These are phyloP conservation scores for Thymelicus lineola DNA, from an alignment of 2,888 invertebrate species.

Conservation along the genomic window DNA sequence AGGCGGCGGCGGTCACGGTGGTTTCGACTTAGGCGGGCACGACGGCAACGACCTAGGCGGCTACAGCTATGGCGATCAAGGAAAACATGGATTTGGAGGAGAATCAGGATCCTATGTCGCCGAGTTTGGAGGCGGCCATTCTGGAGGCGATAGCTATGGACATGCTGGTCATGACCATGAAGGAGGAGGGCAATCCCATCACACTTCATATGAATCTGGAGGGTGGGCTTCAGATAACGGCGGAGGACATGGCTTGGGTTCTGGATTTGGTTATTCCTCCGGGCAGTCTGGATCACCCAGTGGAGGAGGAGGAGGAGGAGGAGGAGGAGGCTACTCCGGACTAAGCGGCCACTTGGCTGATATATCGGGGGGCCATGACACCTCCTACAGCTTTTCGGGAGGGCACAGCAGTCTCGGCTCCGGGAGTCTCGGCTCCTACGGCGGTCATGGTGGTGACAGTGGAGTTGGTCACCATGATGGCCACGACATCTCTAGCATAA, in stretches of 20 bases:
- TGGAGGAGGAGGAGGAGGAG: conserved; percentile 47
- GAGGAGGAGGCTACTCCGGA: conserved; percentile 41
- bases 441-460: conserved; percentile 46
- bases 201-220: conserved; percentile 30
- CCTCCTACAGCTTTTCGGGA: conserved; percentile 40
- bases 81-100: conserved; percentile 43
- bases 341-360: conserved; percentile 26
- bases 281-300: conserved; percentile 44
- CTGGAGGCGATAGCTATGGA: conserved; percentile 48
- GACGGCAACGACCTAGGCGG: conserved; percentile 49
- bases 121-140: conserved; percentile 47
- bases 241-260: conserved; percentile 51
- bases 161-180: conserved; percentile 48
- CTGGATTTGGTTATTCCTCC: conserved; percentile 47
- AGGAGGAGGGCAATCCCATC: conserved; percentile 41
- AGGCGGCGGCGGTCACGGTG: conserved; percentile 44
- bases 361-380: conserved; percentile 43
- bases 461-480: conserved; percentile 48
- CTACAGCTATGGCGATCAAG: conserved; percentile 47
- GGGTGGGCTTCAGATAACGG: conserved; percentile 36
- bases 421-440: conserved; percentile 39
- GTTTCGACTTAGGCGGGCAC: conserved; percentile 51
- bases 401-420: conserved; percentile 43
- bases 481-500: conserved; percentile 42
- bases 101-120: conserved; percentile 46